Conservation (phyloP, 2,888 invertebrate genomes). For the Ochlodes sylvanus region DNA sequence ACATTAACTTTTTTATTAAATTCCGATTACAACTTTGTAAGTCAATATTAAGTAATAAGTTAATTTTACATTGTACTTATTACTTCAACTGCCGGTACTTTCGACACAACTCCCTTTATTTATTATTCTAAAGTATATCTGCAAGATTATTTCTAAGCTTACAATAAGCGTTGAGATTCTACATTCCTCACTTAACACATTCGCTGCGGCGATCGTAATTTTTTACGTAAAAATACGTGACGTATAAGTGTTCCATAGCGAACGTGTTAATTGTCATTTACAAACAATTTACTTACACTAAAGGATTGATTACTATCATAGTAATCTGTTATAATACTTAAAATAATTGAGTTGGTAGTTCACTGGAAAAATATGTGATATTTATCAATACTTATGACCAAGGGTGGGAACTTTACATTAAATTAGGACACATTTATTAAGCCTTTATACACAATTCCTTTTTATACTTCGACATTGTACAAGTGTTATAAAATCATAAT, state of each 20-base stretch:
- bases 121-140: not conserved
- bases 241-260: no score
- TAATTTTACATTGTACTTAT: no score
- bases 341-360: no score
- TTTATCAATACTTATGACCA: not conserved
- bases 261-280: constrained; percentile 1
- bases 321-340: no score
- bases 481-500: not conserved
- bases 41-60: no score
- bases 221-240: no score
- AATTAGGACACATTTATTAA: no score
- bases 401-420: not conserved
- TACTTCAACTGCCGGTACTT: no score
- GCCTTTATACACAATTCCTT: not conserved
- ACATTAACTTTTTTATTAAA: no score
- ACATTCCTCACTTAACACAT: constrained; percentile 3
- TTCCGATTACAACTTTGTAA: no score
- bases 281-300: not conserved
- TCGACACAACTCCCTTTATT: not conserved
- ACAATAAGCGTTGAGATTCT: constrained; percentile 1
- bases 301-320: no score
- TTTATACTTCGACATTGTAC: not conserved
- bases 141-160: constrained; percentile 1
- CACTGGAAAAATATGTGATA: not conserved
- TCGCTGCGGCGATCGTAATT: no score